Evolutionary conservation across 2,797 vertebrate genomes (phyloP), one percentile per base, ranked within the genome.

Genomic region (Myripristis murdjan): DNA sequence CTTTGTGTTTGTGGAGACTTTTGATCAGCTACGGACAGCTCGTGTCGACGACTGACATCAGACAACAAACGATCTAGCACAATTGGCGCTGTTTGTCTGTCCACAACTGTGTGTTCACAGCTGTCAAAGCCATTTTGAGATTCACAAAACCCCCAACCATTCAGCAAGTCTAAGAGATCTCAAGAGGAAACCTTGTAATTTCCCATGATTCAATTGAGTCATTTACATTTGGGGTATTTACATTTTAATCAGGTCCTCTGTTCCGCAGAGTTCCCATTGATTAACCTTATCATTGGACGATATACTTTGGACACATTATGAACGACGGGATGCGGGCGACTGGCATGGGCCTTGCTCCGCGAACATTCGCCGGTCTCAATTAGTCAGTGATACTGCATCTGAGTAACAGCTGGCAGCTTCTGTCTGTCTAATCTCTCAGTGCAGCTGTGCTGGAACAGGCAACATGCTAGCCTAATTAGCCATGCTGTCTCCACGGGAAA

Each of bases 381-480:
- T 94, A 95, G 92, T 93, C 91, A 92, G 88, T 88, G 90, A 95
- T 92, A 90, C 86, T 86, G 89, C 90, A 91, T 93, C 90, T 88
- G 90, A 91, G 85, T 87, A 95, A 95, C 94, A 95, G 93, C 94
- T 95, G 94, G 94, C 93, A 91, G 87, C 90, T 89, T 93, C 91
- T 93, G 92, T 90, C 91, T 91, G 88, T 89, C 91, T 94, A 95
- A 95, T 95, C 92, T 95, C 92, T 92, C 86, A 87, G 69, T 92
- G 92, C 94, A 95, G 95, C 92, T 95, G 93, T 93, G 91, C 88
- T 90, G 90, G 92, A 92, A 89, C 91, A 91, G 86, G 79, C 92
- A 90, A 93, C 93, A 90, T 93, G 91, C 90, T 94, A 89, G 91
- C 87, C 90, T 95, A 94, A 95, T 95, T 94, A 95, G 93, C 93